Percentiles rank a stretch among this genome's conserved stretches.
Evolutionary conservation across 2,797 vertebrate species (phyloP).

Genomic region (Peromyscus melanophrys): DNA sequence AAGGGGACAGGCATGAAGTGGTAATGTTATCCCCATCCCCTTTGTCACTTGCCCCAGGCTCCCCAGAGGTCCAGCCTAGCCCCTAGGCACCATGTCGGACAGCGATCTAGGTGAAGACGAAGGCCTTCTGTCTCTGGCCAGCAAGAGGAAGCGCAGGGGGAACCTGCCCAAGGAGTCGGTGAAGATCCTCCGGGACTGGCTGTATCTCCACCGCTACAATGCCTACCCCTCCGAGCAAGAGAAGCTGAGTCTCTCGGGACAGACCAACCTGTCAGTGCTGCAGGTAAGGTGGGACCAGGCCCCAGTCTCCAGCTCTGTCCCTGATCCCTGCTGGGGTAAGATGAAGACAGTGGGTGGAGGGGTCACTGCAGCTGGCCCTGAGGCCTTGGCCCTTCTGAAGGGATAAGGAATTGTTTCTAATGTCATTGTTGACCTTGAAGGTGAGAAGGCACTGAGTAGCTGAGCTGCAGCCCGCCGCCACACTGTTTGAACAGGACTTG

Average conservation of each 20-base stretch:
- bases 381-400: neutral
- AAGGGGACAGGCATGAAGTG: neutral
- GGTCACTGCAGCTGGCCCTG: neutral
- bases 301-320: neutral
- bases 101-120: constrained; percentile 94
- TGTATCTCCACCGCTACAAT: constrained; percentile 97
- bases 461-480: neutral
- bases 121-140: constrained; percentile 89
- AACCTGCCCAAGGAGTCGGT: constrained; percentile 98
- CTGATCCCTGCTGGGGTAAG: neutral
- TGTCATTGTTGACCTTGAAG: neutral
- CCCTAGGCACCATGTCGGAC: constrained; percentile 92
- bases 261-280: constrained; percentile 96
- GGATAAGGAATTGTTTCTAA: neutral
- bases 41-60: constrained; percentile 87
- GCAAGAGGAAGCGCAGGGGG: constrained; percentile 96
- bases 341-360: neutral
- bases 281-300: constrained; percentile 91
- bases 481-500: neutral
- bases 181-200: constrained; percentile 97
- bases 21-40: neutral
- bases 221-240: constrained; percentile 98
- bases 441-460: neutral
- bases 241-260: constrained; percentile 95
- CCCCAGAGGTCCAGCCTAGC: constrained; percentile 86